Base-by-base conservation (phyloP, 2,797 vertebrate species). In the Spinus olivaceus region DNA sequence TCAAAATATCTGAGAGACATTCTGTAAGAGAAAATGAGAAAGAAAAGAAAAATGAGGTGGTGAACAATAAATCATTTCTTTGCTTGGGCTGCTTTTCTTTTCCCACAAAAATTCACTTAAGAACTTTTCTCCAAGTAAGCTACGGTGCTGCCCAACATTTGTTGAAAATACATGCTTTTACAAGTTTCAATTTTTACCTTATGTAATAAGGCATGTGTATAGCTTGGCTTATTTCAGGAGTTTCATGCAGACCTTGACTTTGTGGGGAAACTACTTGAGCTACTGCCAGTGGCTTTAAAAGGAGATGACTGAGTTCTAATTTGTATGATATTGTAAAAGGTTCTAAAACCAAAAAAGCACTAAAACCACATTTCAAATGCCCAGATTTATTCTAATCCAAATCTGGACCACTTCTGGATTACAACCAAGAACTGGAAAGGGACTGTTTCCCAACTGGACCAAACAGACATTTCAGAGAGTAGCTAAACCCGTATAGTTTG, bases 11-110 rank as follows among this genome's bases (percentile, higher is more conserved):
- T 54, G 44, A 88, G 33, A 92, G 57, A 33, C 15, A 14, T 80
- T 81, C 88, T 95, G 80, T 70, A 95, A 88, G 66, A 92, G 47
- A 86, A 81, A 87, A 77, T 81, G 88, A 93, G n/a, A 65, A 88
- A 86, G 33, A 32, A 67, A 10, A 15, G 10, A 73, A 92, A 88
- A 81, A 64, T 42, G 27, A 76, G 54, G 37, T 53, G 83, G 10
- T 33, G 30, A 94, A 90, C 37, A 86, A 72, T 39, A 79, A 90
- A 88, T 56, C 56, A n/a, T 19, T 79, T 92, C 61, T 91, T 94
- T 90, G 44, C 60, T 84, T 72, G 63, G 54, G 64, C 70, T 86
- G 59, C 44, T 88, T 85, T 86, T 41, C 23, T 87, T 71, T 79
- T 71, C 60, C 32, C 46, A 50, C 27, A 53, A 77, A 91, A 85